Evolutionary conservation across 2,888 invertebrate species (phyloP), one percentile per base, ranked within the genome.

Genomic region (Eristalis intricaria): DNA sequence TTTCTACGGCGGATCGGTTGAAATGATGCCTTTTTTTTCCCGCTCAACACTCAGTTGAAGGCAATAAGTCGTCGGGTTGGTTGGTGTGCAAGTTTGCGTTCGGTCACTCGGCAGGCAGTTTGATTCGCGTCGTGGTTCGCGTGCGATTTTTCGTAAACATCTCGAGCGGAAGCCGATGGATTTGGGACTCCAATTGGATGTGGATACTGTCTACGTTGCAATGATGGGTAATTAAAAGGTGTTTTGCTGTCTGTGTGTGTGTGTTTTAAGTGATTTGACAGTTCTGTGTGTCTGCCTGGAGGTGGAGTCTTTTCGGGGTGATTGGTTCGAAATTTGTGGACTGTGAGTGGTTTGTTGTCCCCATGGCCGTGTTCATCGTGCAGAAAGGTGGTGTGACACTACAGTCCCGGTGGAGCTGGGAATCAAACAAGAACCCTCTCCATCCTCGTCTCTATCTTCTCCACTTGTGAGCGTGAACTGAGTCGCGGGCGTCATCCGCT

Each of bases 31-130:
- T 38, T 64, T 68, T 68, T 69, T 80, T 69, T 78, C 86, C 75
- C 84, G 84, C 76, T 84, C 68, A 73, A 73, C 84, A 38, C 32
- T 87, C 83, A 87, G 87, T 87, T 87, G 80, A 84, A 74, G 76
- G 64, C 69, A 84, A 76, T 76, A 87, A 87, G 75, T 79, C 76
- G 83, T 80, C 80, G 79, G 64, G 87, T 68, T 75, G 68, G 79
- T 84, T 75, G 68, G 79, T 84, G 40, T 84, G 73, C 63, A 56
- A 50, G 64, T 74, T 66, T 29, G n/a, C 56, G 38, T 75, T 73
- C 56, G 23, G 50, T 43, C 60, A 19, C 8, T 43, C 43, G 15
- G n/a, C 4, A 13, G 43, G n/a, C 43, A 43, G n/a, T n/a, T 50
- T 50, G 8, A 50, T 38, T 38, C 32, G 32, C 8, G 32, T 32